phyloP scores from a whole-genome alignment of 1,140 invertebrate genomes.

The Zaprionus ornatus region DNA sequence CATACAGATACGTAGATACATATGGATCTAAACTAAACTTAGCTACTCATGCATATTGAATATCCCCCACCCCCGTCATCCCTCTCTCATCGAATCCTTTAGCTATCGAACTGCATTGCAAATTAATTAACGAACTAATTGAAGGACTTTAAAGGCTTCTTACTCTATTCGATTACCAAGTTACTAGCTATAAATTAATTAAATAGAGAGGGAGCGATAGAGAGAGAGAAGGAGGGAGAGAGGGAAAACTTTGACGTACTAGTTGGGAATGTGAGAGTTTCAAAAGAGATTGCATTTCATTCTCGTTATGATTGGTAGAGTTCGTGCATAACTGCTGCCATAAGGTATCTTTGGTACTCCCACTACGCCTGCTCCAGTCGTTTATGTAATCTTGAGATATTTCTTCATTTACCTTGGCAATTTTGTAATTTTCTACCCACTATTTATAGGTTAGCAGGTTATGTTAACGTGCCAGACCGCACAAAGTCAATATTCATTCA shows the following conservation, averaged over 20 bases:
- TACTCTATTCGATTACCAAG: neutral
- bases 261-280: too few relatives aligned
- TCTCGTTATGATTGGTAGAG: too few relatives aligned
- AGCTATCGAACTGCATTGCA: neutral
- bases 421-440: too few relatives aligned
- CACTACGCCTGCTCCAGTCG: too few relatives aligned
- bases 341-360: too few relatives aligned
- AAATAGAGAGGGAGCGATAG: neutral
- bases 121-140: neutral
- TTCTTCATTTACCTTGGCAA: too few relatives aligned
- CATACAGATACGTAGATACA: neutral
- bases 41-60: neutral
- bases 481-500: too few relatives aligned
- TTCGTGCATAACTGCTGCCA: too few relatives aligned
- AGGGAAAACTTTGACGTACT: neutral
- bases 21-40: neutral
- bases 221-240: neutral
- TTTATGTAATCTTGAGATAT: too few relatives aligned
- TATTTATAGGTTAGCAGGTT: too few relatives aligned
- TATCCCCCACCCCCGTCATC: neutral
- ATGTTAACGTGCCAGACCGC: too few relatives aligned
- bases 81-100: neutral
- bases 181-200: neutral
- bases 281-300: too few relatives aligned
- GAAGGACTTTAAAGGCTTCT: slow-evolving; percentile 1